phyloP scores from a whole-genome alignment of 2,888 invertebrate genomes.

The Girardia tigrina region DNA sequence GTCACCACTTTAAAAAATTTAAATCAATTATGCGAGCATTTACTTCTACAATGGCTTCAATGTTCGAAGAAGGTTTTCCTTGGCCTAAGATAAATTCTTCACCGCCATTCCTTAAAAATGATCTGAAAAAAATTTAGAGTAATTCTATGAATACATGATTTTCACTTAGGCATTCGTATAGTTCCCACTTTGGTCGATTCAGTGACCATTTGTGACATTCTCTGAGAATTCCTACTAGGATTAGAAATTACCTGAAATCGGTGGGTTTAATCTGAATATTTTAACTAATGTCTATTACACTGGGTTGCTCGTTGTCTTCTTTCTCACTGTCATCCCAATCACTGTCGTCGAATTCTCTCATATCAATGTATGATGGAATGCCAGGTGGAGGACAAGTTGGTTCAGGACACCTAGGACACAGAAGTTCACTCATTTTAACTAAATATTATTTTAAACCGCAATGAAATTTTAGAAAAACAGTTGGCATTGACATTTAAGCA shows the following conservation, averaged over 20 bases:
- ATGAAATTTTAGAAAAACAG: no score
- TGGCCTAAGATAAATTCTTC: slow-evolving; percentile 27
- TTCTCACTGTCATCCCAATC: slow-evolving; percentile 3
- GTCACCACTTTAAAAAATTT: no score
- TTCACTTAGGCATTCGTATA: not conserved
- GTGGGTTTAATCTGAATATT: no score
- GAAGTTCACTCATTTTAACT: no score
- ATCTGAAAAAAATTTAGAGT: slow-evolving; percentile 14
- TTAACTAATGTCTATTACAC: no score
- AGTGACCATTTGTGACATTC: not conserved
- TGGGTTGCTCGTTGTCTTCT: not conserved
- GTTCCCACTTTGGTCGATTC: not conserved
- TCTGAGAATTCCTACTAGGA: not conserved
- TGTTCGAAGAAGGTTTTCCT: not conserved
- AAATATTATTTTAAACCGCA: no score
- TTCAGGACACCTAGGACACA: no score
- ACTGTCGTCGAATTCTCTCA: slow-evolving; percentile 12
- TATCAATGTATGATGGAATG: not conserved
- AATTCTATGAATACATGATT: not conserved
- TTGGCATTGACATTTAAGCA: no score
- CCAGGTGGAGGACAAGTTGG: not conserved
- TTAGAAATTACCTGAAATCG: not conserved
- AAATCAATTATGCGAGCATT: no score
- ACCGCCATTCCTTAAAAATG: slow-evolving; percentile 27
- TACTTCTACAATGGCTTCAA: not conserved